Evolutionary conservation across 2,888 invertebrate genomes (phyloP).

Genomic region (Ennomos fuscantarius): DNA sequence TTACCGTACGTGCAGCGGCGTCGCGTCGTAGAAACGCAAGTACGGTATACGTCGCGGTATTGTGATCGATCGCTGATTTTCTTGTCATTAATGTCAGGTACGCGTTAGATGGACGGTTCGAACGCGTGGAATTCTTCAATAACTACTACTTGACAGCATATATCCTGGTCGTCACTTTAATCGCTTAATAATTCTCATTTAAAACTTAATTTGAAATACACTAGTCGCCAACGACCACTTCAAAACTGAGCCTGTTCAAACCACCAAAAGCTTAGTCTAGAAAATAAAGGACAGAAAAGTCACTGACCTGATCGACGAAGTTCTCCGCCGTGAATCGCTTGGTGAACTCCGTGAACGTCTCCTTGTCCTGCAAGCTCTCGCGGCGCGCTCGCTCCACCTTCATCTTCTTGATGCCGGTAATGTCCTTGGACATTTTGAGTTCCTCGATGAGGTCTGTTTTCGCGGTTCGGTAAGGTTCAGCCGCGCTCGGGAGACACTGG

Average conservation of each 20-base stretch:
- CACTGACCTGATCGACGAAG: constrained; percentile 95
- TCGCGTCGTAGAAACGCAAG: constrained; percentile 21
- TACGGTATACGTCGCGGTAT: constrained; percentile 31
- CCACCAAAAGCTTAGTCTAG: constrained; percentile 23
- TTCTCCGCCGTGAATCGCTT: constrained; percentile 94
- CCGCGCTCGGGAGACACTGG: constrained; percentile 88
- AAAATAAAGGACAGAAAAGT: constrained; percentile 35
- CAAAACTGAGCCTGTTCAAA: constrained; percentile 35
- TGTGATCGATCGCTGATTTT: constrained; percentile 39
- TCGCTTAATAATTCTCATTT: constrained; percentile 10
- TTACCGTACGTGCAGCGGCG: constrained; percentile 35
- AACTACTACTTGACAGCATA: constrained; percentile 8
- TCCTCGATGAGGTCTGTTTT: constrained; percentile 96
- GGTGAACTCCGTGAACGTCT: constrained; percentile 92
- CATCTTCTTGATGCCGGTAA: constrained; percentile 96
- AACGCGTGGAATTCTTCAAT: constrained; percentile 22
- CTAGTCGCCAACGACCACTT: constrained; percentile 35
- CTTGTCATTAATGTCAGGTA: constrained; percentile 35
- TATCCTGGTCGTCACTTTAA: constrained; percentile 4
- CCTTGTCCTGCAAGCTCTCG: constrained; percentile 93
- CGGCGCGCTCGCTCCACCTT: constrained; percentile 95
- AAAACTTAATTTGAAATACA: constrained; percentile 17
- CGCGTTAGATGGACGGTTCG: constrained; percentile 20
- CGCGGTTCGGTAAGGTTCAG: constrained; percentile 89
- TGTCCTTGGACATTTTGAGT: constrained; percentile 95